phyloP scores from a whole-genome alignment of 35 echinoderm and acorn worm genomes.

The Holothuria glaberrima region DNA sequence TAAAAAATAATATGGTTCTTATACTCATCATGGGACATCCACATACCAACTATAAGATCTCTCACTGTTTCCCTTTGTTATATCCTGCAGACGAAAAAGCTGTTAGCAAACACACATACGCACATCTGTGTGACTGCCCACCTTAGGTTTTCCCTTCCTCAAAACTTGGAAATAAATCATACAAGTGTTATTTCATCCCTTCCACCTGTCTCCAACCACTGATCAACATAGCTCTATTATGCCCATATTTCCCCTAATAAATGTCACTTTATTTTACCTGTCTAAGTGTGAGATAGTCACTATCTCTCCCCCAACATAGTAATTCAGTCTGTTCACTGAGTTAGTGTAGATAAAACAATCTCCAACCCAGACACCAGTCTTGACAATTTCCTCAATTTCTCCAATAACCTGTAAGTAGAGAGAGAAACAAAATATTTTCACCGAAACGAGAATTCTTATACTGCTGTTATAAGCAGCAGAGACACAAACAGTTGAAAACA shows the following conservation, averaged over 20 bases:
- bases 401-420: slow-evolving; percentile 82
- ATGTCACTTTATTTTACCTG: slow-evolving; percentile 47
- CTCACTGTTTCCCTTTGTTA: too few relatives aligned
- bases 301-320: slow-evolving; percentile 98
- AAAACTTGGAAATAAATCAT: too few relatives aligned
- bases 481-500: not conserved
- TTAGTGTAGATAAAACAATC: slow-evolving; percentile 99
- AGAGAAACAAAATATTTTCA: not conserved
- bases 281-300: slow-evolving; percentile 99
- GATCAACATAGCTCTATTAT: too few relatives aligned
- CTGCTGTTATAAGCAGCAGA: not conserved
- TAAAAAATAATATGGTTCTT: too few relatives aligned
- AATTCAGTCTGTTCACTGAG: slow-evolving; percentile 95
- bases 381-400: slow-evolving; percentile 95
- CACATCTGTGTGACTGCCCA: too few relatives aligned
- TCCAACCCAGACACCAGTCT: slow-evolving; percentile 94
- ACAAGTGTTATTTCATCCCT: not conserved
- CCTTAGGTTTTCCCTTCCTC: too few relatives aligned
- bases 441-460: too few relatives aligned
- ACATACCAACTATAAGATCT: too few relatives aligned
- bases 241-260: not conserved
- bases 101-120: too few relatives aligned
- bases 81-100: too few relatives aligned
- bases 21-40: too few relatives aligned
- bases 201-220: too few relatives aligned